phyloP scores from a whole-genome alignment of 23 tunicate species.

The Styela clava region DNA sequence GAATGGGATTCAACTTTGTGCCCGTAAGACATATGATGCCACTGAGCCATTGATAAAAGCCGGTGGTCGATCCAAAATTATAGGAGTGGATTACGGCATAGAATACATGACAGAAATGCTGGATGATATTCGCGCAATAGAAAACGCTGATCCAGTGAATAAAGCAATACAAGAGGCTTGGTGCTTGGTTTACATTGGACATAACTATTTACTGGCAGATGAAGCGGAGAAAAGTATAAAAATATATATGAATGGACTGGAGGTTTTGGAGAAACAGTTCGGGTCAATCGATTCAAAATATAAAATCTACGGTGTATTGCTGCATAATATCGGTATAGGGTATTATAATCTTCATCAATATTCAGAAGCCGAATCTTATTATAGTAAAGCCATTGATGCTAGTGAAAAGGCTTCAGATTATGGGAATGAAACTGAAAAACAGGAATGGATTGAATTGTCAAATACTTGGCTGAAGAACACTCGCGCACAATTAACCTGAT shows the following conservation, averaged over 20 bases:
- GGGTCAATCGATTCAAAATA: not conserved
- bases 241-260: not conserved
- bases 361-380: not conserved
- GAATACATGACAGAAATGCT: slow-evolving; percentile 4
- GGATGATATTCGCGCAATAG: not conserved
- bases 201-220: not conserved
- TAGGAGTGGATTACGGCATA: not conserved
- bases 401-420: not conserved
- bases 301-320: not conserved
- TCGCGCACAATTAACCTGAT: not conserved
- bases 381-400: not conserved
- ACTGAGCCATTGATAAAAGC: not conserved
- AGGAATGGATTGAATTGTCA: not conserved
- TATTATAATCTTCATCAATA: not conserved
- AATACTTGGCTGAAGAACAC: not conserved
- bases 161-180: not conserved
- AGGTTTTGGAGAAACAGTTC: not conserved
- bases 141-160: not conserved
- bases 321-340: not conserved
- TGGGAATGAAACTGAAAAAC: not conserved
- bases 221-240: not conserved
- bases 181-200: not conserved
- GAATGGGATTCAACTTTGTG: not conserved
- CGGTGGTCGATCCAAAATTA: not conserved
- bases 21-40: not conserved